These are phyloP conservation scores for Napeogenes sylphis DNA, from an alignment of 2,888 invertebrate genomes.

Conservation along the genomic window DNA sequence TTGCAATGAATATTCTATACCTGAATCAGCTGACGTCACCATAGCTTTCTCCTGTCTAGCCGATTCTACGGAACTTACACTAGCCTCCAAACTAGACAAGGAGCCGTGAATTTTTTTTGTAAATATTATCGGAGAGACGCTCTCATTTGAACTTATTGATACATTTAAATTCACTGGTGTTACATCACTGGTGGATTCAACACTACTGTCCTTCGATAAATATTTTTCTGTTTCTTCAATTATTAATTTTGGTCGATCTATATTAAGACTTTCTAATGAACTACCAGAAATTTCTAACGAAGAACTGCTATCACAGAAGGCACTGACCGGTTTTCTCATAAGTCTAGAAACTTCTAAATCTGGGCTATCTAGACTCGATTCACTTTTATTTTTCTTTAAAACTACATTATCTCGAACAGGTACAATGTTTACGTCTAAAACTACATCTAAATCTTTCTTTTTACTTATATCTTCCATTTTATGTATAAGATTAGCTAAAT, in stretches of 20 bases:
- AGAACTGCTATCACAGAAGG: conserved; percentile 68
- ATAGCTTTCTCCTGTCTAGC: conserved; percentile 60
- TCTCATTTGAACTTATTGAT: conserved; percentile 71
- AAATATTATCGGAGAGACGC: conserved; percentile 69
- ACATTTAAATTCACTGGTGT: conserved; percentile 66
- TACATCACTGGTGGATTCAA: conserved; percentile 66
- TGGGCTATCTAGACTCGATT: conserved; percentile 73
- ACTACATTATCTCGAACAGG: conserved; percentile 63
- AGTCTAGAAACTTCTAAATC: conserved; percentile 72
- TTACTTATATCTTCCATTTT: conserved; percentile 54
- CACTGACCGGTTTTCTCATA: conserved; percentile 64
- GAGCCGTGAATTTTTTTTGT: conserved; percentile 68
- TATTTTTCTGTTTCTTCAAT: conserved; percentile 57
- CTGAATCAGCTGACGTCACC: conserved; percentile 72
- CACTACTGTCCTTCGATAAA: conserved; percentile 62
- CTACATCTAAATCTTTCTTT: conserved; percentile 35
- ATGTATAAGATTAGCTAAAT: conserved; percentile 63
- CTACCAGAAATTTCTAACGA: conserved; percentile 72
- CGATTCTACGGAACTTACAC: conserved; percentile 72
- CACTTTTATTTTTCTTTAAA: conserved; percentile 73
- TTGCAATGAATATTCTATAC: conserved; percentile 69
- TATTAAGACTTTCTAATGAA: conserved; percentile 70
- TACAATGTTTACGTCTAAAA: conserved; percentile 49
- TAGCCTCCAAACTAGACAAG: conserved; percentile 69
- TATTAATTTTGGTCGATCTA: conserved; percentile 39